Evolutionary conservation across 2,888 invertebrate species (phyloP).

Genomic region (Pecten maximus): DNA sequence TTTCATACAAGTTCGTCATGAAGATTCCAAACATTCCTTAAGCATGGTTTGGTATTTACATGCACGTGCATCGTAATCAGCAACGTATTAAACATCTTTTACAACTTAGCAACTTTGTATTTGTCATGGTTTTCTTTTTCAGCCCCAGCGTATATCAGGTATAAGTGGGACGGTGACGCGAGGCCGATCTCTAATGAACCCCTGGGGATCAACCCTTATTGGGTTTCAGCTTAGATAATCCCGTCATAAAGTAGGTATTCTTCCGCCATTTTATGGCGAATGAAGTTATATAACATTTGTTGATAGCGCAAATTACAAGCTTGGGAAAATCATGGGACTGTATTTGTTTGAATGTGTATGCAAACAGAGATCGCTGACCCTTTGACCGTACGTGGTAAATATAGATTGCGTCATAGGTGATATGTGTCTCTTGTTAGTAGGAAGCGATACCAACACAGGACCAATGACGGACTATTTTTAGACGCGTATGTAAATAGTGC

Average conservation of each 20-base stretch:
- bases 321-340: background rate
- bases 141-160: no score
- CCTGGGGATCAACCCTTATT: background rate
- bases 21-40: no score
- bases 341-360: background rate
- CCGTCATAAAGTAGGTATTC: background rate
- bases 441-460: background rate
- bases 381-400: conserved; percentile 3
- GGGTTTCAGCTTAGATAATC: background rate
- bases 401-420: background rate
- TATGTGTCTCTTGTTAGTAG: background rate
- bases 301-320: background rate
- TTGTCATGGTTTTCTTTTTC: no score
- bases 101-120: no score
- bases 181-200: background rate
- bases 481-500: background rate
- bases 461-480: background rate
- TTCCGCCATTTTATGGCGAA: background rate
- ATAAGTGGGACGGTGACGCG: no score
- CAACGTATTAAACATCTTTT: no score
- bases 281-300: background rate
- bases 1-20: no score
- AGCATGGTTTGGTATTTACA: no score
- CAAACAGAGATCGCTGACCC: background rate
- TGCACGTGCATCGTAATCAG: no score